Evolutionary conservation across 1,140 invertebrate species (phyloP).

Genomic region (Atta colombica): DNA sequence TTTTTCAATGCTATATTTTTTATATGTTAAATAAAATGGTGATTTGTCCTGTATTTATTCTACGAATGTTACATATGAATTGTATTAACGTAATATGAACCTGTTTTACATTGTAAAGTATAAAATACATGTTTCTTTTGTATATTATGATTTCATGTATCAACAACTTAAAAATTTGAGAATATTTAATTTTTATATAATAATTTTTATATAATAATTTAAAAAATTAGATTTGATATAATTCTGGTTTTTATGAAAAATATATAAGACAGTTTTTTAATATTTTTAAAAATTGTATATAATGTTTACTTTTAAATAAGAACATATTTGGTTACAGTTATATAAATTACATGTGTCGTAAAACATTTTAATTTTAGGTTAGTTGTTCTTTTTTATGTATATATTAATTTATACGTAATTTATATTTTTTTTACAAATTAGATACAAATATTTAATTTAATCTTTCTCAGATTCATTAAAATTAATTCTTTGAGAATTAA

Average conservation of each 20-base stretch:
- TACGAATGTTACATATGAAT: neutral
- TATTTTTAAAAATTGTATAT: neutral
- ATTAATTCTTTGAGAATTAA: too few species aligned
- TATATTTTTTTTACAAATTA: neutral
- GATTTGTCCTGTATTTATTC: neutral
- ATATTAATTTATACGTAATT: neutral
- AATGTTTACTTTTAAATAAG: slow-evolving; percentile 8
- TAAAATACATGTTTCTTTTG: neutral
- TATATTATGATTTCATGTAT: neutral
- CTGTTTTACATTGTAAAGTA: neutral
- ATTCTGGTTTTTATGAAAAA: neutral
- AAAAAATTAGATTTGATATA: neutral
- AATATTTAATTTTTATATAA: neutral
- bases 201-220: neutral
- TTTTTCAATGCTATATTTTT: neutral
- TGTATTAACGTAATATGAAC: neutral
- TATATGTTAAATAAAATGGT: neutral
- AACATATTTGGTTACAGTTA: neutral
- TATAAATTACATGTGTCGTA: slow-evolving; percentile 11
- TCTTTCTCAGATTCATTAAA: too few species aligned
- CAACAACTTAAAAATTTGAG: neutral
- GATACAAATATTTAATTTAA: too few species aligned
- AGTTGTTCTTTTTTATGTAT: slow-evolving; percentile 12
- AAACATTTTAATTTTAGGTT: slow-evolving; percentile 10
- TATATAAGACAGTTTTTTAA: neutral